Base-by-base conservation (phyloP, 2,888 invertebrate genomes). In the Coremacera marginata region DNA sequence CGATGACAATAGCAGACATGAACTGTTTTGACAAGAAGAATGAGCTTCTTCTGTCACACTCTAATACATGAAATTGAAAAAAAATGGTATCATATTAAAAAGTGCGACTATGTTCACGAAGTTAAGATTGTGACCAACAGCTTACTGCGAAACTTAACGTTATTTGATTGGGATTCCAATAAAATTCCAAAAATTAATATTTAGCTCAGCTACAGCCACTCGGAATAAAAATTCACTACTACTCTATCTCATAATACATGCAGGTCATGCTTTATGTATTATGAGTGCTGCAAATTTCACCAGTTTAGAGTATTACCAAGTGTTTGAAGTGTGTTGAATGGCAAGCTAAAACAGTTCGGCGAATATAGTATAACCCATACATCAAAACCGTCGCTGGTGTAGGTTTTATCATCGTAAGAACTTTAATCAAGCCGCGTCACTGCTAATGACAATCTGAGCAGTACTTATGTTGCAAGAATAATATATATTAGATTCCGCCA, bases 161-260 rank as follows among this genome's bases (percentile, higher is more conserved):
- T 31, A 16, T 27, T 34, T 31, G 27, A 31, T 31, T 62, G 22
- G 27, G n/a, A 8, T 31, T 22, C 7, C 25, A 22, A 22, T 27
- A 14, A 60, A 27, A 27, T 22, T 27, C 57, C 44, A 70, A 34
- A 37, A 37, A 62, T 72, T 72, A 62, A 62, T 72, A 72, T 72
- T 72, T 60, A 16, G 49, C 72, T 62, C 72, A 60, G 72, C 62
- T 11, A 31, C 16, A n/a, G 19, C 55, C n/a, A 55, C 55, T 1
- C 11, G 44, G 44, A 44, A 44, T 44, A 44, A 44, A 44, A 44
- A 44, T 7, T 19, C 31, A 3, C 34, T 1, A 34, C 7, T 14
- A 16, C 31, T 2, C 62, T 22, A 8, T 34, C 57, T 27, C 25
- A 31, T 52, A 31, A 14, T 49, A 27, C 14, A 62, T 60, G 25